Evolutionary conservation across 1,140 invertebrate genomes (phyloP), one percentile per base, ranked within the genome.

Genomic region (Arctopsyche grandis): DNA sequence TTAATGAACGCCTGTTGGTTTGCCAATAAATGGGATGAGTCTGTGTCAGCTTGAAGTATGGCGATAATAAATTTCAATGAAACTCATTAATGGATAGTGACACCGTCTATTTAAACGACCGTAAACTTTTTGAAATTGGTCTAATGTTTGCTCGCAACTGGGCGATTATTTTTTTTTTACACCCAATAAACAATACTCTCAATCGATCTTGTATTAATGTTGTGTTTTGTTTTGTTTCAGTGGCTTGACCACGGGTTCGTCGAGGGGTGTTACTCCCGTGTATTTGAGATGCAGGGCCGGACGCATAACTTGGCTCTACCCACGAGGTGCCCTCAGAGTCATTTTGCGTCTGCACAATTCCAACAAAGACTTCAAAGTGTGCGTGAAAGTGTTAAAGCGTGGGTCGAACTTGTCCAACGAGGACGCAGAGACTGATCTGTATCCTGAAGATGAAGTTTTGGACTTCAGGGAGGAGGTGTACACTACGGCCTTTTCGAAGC

Each of bases 241-340:
- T 84, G 91, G 91, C 3, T 81, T 91, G 82, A 86, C 86, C 5
- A 82, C 86, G 46, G 85, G 83, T 9, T 81, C 86, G 0, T 86
- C 87, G 77, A 89, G 92, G 70, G 93, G 91, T 1, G 93, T 95
- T 7, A 92, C 92, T 26, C 93, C 94, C 0, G 93, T 95, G 5
- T 94, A 95, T 86, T 90, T 95, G 22, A 89, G 93, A 21, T 95
- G 94, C 83, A 89, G 91, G 0, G 91, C 92, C 70, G 94, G 94
- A 12, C 87, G 87, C 0, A 90, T 95, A 0, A 88, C 89, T 1
- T 95, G 94, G 94, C 85, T 91, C 75, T 94, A 95, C 85, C 94
- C 94, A 0, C 89, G 91, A 9, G 94, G 94, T 0, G 94, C 93
- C 0, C 85, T 95, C 4, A 85, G 94, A 14, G 89, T 95, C 9